Percentiles rank a stretch among this genome's conserved stretches.
phyloP scores from a whole-genome alignment of 1,140 invertebrate genomes.

The Drosophila serrata region DNA sequence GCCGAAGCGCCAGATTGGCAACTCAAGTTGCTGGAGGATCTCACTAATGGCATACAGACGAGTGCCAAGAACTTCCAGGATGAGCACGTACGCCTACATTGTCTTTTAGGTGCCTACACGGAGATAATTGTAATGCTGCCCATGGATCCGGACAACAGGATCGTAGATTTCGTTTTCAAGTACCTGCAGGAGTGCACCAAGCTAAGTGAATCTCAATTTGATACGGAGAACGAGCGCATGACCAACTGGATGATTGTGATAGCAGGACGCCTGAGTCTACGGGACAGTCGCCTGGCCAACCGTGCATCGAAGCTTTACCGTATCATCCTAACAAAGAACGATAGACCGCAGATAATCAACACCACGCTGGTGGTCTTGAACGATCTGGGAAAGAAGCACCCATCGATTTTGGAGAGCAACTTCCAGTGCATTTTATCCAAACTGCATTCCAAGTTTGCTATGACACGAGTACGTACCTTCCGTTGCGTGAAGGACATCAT shows the following conservation, averaged over 20 bases:
- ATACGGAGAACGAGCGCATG: slow-evolving; percentile 77
- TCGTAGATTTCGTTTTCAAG: slow-evolving; percentile 65
- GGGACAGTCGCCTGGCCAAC: slow-evolving; percentile 59
- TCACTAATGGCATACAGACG: slow-evolving; percentile 17
- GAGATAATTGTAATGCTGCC: slow-evolving; percentile 69
- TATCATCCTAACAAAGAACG: slow-evolving; percentile 65
- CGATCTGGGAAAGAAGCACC: slow-evolving; percentile 79
- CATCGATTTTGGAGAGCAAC: slow-evolving; percentile 71
- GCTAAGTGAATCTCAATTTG: slow-evolving; percentile 66
- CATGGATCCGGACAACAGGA: slow-evolving; percentile 23
- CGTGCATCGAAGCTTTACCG: slow-evolving; percentile 58
- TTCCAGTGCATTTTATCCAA: slow-evolving; percentile 71
- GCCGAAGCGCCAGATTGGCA: slow-evolving; percentile 44
- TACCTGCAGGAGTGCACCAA: slow-evolving; percentile 67
- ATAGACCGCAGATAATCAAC: slow-evolving; percentile 78
- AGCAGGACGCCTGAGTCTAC: slow-evolving; percentile 63
- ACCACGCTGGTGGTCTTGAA: slow-evolving; percentile 75
- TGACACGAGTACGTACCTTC: slow-evolving; percentile 77
- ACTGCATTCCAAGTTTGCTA: slow-evolving; percentile 61
- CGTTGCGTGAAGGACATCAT: slow-evolving; percentile 80
- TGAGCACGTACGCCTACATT: slow-evolving; percentile 53
- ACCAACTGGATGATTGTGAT: slow-evolving; percentile 83
- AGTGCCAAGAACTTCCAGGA: slow-evolving; percentile 51
- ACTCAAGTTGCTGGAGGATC: slow-evolving; percentile 44
- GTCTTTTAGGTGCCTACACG: slow-evolving; percentile 66